phyloP scores from a whole-genome alignment of 2,113 vertebrate species.

The Channa maculata region DNA sequence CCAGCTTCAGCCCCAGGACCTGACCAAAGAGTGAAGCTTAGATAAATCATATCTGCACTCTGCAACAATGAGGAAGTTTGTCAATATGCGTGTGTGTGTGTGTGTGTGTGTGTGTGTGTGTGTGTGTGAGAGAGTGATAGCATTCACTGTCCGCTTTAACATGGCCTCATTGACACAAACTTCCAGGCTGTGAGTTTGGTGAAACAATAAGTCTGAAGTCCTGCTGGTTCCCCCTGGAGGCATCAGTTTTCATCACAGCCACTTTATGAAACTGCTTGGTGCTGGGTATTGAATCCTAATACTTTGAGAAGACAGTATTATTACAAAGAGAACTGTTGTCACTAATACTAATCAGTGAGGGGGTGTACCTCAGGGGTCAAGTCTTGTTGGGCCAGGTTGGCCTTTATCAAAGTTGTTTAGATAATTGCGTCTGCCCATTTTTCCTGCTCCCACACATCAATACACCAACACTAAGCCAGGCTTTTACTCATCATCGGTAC shows the following conservation, averaged over 20 bases:
- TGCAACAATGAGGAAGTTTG: conserved; percentile 32
- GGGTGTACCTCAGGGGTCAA: conserved; percentile 10
- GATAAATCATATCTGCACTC: conserved; percentile 11
- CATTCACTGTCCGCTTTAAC: conserved; percentile 45
- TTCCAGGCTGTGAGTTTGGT: conserved; percentile 29
- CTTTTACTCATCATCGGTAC: too few species aligned
- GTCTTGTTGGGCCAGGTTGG: not conserved
- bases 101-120: conserved; percentile 36
- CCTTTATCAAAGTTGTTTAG: too few species aligned
- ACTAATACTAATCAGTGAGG: not conserved
- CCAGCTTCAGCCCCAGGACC: conserved; percentile 39
- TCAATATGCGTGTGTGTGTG: conserved; percentile 19
- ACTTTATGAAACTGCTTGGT: not conserved
- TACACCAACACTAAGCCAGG: too few species aligned
- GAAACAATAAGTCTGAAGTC: conserved; percentile 5
- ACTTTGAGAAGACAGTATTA: not conserved
- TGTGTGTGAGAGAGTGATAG: conserved; percentile 3
- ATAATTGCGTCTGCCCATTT: not conserved
- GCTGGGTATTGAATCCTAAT: too few species aligned
- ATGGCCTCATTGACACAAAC: conserved; percentile 48
- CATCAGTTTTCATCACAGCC: conserved; percentile 18
- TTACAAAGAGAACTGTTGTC: not conserved
- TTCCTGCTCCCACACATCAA: not conserved
- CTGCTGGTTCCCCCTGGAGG: conserved; percentile 44
- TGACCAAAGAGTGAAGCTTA: conserved; percentile 24